A percentile compares a stretch with the other conserved stretches of the same genome.
Conservation (phyloP, 2,888 invertebrate species). For the Petrolisthes cinctipes region DNA sequence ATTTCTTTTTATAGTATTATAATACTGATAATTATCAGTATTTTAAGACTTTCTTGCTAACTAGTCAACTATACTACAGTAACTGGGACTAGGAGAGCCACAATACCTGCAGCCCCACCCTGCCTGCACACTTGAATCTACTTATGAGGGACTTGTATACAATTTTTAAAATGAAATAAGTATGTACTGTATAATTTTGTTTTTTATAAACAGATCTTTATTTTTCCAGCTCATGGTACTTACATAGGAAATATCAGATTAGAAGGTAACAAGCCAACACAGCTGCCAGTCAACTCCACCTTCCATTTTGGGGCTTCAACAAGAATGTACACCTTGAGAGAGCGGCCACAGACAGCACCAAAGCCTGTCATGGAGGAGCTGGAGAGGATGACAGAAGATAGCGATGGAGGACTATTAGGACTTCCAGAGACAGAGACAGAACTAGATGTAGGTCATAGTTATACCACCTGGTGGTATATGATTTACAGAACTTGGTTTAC, state of each 20-base stretch:
- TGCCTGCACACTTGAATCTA: not conserved
- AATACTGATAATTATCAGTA: no score
- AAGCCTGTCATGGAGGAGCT: conserved; percentile 78
- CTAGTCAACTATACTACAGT: no score
- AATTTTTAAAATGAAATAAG: not conserved
- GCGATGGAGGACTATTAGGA: conserved; percentile 79
- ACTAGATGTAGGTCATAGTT: conserved; percentile 83
- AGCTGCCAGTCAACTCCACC: conserved; percentile 90
- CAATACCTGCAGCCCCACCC: not conserved
- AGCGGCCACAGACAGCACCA: conserved; percentile 83
- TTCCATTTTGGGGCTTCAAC: conserved; percentile 99
- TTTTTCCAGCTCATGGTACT: conserved; percentile 91
- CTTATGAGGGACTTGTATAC: not conserved
- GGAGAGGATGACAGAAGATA: conserved; percentile 77
- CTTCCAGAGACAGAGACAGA: conserved; percentile 97
- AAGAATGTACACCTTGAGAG: conserved; percentile 88
- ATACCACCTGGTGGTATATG: no score
- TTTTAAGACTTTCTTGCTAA: no score
- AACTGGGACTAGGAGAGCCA: not conserved
- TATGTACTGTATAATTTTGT: not conserved
- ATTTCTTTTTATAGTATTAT: no score
- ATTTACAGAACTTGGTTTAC: no score
- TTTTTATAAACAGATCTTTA: not conserved
- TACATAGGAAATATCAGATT: conserved; percentile 91
- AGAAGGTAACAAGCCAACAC: conserved; percentile 93